Percentiles rank a stretch among this genome's conserved stretches.
These are phyloP conservation scores for Delichon dasypus DNA, from an alignment of 2,797 vertebrate genomes.

Conservation along the genomic window DNA sequence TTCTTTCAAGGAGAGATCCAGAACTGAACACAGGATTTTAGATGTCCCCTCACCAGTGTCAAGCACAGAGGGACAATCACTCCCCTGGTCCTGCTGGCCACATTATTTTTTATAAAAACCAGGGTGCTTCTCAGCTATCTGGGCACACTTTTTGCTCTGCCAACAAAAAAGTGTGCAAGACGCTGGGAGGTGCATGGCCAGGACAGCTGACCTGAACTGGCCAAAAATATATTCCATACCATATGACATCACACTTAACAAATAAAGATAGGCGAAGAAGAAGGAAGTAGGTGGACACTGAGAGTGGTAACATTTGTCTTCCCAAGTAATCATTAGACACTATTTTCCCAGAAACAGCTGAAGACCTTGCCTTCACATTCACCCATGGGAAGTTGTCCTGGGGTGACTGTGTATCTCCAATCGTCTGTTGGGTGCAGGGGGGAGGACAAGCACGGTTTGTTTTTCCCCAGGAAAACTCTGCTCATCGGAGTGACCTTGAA, in stretches of 20 bases:
- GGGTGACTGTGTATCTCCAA: no score
- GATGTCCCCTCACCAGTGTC: not conserved
- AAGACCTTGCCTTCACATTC: not conserved
- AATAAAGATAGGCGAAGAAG: not conserved
- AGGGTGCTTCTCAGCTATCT: not conserved
- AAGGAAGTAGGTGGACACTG: not conserved
- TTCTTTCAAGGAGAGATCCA: not conserved
- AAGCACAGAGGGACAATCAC: not conserved
- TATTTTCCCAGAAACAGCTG: not conserved
- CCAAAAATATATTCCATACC: not conserved
- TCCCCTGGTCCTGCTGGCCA: not conserved
- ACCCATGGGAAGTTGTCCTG: no score
- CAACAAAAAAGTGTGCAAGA: not conserved
- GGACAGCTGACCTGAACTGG: not conserved
- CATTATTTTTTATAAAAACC: not conserved
- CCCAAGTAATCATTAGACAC: no score
- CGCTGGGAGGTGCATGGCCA: not conserved
- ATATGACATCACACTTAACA: not conserved
- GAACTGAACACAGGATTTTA: not conserved
- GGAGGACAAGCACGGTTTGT: no score
- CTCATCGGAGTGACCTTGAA: no score
- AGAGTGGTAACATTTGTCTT: fast-evolving
- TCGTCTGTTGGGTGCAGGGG: no score
- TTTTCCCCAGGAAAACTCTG: no score
- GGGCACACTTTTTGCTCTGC: not conserved